phyloP scores from a whole-genome alignment of 2,113 vertebrate species.

The Eulemur rufifrons region DNA sequence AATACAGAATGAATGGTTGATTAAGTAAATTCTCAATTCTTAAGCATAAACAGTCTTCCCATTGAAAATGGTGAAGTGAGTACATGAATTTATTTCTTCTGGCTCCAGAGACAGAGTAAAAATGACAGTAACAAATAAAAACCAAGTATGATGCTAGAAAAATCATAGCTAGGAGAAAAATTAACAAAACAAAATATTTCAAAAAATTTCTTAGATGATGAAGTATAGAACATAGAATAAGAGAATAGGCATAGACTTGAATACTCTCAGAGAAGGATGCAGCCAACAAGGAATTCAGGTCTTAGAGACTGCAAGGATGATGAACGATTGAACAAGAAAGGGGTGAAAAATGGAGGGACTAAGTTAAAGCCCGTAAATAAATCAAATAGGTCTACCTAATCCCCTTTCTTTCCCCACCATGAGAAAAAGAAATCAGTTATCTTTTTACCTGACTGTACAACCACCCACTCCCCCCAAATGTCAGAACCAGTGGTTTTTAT shows the following conservation, averaged over 20 bases:
- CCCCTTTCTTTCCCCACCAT: neutral
- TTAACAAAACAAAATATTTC: neutral
- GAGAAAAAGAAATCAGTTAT: neutral
- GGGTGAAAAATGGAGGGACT: neutral
- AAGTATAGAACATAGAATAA: neutral
- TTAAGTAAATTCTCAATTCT: neutral
- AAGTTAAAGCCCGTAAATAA: neutral
- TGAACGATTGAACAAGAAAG: neutral
- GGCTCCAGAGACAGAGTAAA: neutral
- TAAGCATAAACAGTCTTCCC: neutral
- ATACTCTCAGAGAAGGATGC: neutral
- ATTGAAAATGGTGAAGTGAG: neutral
- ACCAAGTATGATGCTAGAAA: neutral
- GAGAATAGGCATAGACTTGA: neutral
- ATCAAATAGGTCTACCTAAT: neutral
- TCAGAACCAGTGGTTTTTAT: neutral
- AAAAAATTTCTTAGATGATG: neutral
- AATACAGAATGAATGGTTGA: neutral
- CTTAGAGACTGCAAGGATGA: neutral
- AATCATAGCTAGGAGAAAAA: neutral
- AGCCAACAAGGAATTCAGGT: neutral
- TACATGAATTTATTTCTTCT: neutral
- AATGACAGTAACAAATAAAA: conserved; percentile 7
- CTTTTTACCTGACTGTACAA: neutral
- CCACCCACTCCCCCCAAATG: neutral